A percentile compares a stretch with the other conserved stretches of the same genome.
phyloP scores from a whole-genome alignment of 2,797 vertebrate genomes.

The Pagetopsis macropterus region DNA sequence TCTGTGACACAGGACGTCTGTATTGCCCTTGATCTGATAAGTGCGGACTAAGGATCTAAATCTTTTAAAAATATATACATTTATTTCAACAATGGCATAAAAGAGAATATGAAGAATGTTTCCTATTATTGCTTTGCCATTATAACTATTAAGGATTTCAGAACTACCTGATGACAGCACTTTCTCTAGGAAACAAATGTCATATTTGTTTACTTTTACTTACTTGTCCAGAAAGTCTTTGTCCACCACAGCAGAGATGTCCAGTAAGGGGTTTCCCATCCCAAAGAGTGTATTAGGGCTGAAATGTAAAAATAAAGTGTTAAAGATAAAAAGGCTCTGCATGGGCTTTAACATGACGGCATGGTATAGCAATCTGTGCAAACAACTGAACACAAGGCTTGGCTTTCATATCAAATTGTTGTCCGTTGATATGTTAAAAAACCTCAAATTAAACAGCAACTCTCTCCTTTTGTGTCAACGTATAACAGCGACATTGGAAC shows the following conservation, averaged over 20 bases:
- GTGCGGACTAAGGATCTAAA: background rate
- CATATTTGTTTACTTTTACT: conserved; percentile 68
- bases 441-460: background rate
- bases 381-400: conserved; percentile 11
- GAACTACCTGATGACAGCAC: background rate
- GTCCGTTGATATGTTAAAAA: conserved; percentile 26
- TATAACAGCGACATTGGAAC: conserved; percentile 10
- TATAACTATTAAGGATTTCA: background rate
- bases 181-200: background rate
- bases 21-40: background rate
- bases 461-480: conserved; percentile 20
- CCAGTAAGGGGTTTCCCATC: conserved; percentile 97
- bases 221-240: conserved; percentile 99
- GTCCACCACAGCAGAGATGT: conserved; percentile 95
- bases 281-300: conserved; percentile 97
- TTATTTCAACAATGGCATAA: background rate
- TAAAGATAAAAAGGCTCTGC: conserved; percentile 2
- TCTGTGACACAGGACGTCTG: background rate
- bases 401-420: conserved; percentile 5
- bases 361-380: conserved; percentile 2
- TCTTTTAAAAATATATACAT: background rate
- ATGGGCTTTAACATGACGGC: background rate
- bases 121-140: background rate
- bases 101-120: background rate
- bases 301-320: conserved; percentile 64